Conservation (phyloP, 2,113 vertebrate species). For the Rhabdomys dilectus region DNA sequence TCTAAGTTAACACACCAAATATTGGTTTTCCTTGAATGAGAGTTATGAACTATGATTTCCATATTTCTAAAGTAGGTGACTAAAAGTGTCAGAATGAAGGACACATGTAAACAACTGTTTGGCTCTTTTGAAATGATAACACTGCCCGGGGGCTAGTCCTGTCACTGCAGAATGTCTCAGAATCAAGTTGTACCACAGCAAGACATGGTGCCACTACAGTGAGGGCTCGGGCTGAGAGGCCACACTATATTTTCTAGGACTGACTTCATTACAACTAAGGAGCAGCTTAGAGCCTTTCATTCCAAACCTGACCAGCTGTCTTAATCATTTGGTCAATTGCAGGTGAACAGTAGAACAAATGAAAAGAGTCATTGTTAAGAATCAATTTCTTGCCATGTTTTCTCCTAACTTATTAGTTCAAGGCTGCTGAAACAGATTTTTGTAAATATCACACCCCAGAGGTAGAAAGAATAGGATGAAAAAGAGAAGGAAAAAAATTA, state of each 20-base stretch:
- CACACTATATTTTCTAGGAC: neutral
- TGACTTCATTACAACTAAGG: neutral
- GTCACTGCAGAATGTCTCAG: neutral
- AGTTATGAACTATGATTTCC: neutral
- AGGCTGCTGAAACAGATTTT: neutral
- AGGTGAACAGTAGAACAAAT: neutral
- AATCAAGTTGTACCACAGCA: neutral
- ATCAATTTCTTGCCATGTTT: neutral
- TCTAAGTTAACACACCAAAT: neutral
- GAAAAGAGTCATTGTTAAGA: neutral
- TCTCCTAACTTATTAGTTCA: neutral
- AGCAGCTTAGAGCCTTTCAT: neutral
- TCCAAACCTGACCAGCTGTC: neutral
- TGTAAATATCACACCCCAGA: neutral
- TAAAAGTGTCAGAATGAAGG: neutral
- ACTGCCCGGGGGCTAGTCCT: neutral
- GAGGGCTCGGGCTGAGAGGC: rapidly evolving
- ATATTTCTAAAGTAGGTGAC: neutral
- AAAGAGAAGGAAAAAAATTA: neutral
- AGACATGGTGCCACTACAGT: neutral
- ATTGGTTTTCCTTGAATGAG: neutral
- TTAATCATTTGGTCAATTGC: neutral
- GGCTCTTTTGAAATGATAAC: neutral
- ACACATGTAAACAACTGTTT: neutral
- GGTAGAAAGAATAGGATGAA: neutral